Evolutionary conservation across 2,888 invertebrate species (phyloP), one percentile per base, ranked within the genome.

Genomic region (Volucella bombylans): DNA sequence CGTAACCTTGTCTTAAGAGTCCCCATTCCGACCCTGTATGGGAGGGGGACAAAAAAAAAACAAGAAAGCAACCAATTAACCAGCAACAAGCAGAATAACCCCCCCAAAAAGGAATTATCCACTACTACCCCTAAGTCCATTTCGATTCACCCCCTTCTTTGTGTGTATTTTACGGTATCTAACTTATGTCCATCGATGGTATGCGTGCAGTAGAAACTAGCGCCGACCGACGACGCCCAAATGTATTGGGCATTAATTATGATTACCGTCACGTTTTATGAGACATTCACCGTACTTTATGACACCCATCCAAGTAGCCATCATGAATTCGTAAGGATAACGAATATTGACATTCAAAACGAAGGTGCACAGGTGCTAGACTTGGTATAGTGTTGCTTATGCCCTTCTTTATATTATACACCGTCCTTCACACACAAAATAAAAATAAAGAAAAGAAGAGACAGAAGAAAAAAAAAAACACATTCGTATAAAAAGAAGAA

Each of bases 181-280:
- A 80, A 80, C 68, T 80, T 74, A 80, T 80, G 67, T 52, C 62
- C 82, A 82, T 79, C 68, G 78, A 82, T 55, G 79, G 45, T 82
- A 57, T 82, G 82, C 82, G 79, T 82, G 83, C 74, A 71, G 55
- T 14, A 43, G 14, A 15, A 14, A 12, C 39, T 4, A 15, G 10
- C n/a, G 0, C 11, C 10, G 47, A 31, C 47, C 18, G 14, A 18
- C 38, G 8, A 18, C 59, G 31, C 72, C 65, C 61, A 50, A 68
- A 57, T 65, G 31, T 82, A 86, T 87, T 87, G 88, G 86, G 88
- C 91, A 91, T 91, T 91, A 91, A 90, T 91, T 91, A 91, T 89
- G 91, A 91, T 91, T 91, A 91, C 91, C 90, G 90, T 91, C 91
- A 91, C 91, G 91, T 91, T 91, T 91, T 91, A 91, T 91, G 90